These are phyloP conservation scores for Nomada fucata DNA, from an alignment of 2,888 invertebrate species.

Conservation along the genomic window DNA sequence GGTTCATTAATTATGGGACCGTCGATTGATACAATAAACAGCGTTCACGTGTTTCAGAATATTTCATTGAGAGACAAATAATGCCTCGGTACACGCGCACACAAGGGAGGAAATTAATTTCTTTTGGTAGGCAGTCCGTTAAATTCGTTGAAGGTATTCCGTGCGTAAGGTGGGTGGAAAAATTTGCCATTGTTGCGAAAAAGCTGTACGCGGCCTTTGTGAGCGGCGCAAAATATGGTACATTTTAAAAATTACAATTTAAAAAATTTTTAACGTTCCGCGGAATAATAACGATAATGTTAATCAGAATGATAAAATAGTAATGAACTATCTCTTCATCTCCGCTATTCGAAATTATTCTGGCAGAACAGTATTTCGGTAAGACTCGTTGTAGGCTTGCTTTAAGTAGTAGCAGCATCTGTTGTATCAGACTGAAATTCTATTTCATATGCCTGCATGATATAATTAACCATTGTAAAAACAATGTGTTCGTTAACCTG, in stretches of 20 bases:
- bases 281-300: no score
- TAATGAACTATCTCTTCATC: background rate
- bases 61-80: background rate
- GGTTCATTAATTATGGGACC: constrained; percentile 29
- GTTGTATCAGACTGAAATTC: background rate
- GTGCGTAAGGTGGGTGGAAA: background rate
- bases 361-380: no score
- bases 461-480: constrained; percentile 3
- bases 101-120: constrained; percentile 2
- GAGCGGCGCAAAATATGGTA: background rate
- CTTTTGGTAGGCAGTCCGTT: background rate
- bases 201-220: background rate
- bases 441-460: background rate
- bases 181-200: constrained; percentile 3
- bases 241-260: background rate
- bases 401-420: background rate
- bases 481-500: background rate
- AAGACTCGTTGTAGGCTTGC: no score
- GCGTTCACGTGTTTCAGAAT: constrained; percentile 3
- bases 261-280: background rate
- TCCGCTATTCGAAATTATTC: no score
- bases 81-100: background rate
- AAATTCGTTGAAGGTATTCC: constrained; percentile 22
- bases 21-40: constrained; percentile 48
- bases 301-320: background rate